A percentile compares a stretch with the other conserved stretches of the same genome.
phyloP scores from a whole-genome alignment of 2,113 vertebrate species.

The Oryzias javanicus region DNA sequence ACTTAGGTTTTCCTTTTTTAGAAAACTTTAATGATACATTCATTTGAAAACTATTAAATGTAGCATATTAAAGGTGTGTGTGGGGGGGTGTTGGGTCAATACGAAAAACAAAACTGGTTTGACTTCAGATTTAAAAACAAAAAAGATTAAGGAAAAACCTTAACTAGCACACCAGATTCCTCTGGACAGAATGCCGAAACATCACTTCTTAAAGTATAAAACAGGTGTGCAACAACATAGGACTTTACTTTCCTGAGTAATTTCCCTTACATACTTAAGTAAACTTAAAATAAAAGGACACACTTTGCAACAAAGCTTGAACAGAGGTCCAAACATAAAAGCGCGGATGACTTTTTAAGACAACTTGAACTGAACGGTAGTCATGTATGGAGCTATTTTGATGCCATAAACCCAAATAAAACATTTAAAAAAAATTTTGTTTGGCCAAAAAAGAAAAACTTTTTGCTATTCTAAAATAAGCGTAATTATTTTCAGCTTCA shows the following conservation, averaged over 20 bases:
- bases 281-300: constrained; percentile 42
- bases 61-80: constrained; percentile 13
- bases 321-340: constrained; percentile 14
- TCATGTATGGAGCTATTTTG: neutral
- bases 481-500: too few species aligned
- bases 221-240: constrained; percentile 54
- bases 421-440: too few species aligned
- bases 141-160: constrained; percentile 9
- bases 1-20: constrained; percentile 13
- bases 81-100: constrained; percentile 12
- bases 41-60: constrained; percentile 34
- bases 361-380: neutral
- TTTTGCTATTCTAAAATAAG: too few species aligned
- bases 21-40: constrained; percentile 40
- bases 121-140: constrained; percentile 3
- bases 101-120: constrained; percentile 32
- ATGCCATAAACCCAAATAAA: too few species aligned
- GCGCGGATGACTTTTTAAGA: constrained; percentile 9
- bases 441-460: too few species aligned
- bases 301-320: constrained; percentile 25
- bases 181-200: constrained; percentile 36
- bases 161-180: constrained; percentile 22
- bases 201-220: constrained; percentile 38
- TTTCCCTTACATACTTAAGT: constrained; percentile 63
- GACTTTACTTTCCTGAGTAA: constrained; percentile 71